Evolutionary conservation across 2,797 vertebrate species (phyloP).

Genomic region (Dromococcyx pavoninus): DNA sequence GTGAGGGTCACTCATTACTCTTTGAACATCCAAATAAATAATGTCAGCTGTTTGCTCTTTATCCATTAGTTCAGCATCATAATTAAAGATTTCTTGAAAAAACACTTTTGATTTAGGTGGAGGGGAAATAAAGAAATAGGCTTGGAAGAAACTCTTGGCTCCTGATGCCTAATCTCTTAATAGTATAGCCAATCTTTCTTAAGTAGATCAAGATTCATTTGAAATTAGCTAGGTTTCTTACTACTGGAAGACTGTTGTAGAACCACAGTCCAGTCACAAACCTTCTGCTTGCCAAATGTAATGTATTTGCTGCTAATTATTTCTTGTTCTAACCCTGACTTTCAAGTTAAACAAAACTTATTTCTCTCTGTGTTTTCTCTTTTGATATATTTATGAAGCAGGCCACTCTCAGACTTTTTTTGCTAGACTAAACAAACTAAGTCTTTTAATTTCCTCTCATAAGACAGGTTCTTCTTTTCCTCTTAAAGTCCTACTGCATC

Average conservation of each 20-base stretch:
- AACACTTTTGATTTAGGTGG: not conserved
- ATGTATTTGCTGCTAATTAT: not conserved
- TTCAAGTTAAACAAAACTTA: conserved; percentile 13
- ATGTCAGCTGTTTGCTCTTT: conserved; percentile 5
- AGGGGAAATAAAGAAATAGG: not conserved
- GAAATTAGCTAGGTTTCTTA: not conserved
- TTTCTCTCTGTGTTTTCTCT: not conserved
- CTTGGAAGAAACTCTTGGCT: not conserved
- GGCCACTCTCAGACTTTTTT: not conserved
- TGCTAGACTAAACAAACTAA: conserved; percentile 23
- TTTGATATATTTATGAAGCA: not conserved
- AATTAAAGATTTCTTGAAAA: not conserved
- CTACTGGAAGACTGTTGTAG: not conserved
- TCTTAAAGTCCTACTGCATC: not conserved
- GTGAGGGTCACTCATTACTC: not conserved
- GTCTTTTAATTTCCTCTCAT: not conserved
- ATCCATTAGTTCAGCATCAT: not conserved
- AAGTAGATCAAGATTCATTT: not conserved
- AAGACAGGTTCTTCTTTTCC: not conserved
- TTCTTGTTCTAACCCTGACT: not conserved
- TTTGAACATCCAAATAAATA: not conserved
- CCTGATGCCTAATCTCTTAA: not conserved
- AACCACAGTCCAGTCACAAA: not conserved
- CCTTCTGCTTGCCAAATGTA: not conserved
- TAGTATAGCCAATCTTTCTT: not conserved